phyloP scores from a whole-genome alignment of 2,888 invertebrate genomes.

The Rotaria sp. region DNA sequence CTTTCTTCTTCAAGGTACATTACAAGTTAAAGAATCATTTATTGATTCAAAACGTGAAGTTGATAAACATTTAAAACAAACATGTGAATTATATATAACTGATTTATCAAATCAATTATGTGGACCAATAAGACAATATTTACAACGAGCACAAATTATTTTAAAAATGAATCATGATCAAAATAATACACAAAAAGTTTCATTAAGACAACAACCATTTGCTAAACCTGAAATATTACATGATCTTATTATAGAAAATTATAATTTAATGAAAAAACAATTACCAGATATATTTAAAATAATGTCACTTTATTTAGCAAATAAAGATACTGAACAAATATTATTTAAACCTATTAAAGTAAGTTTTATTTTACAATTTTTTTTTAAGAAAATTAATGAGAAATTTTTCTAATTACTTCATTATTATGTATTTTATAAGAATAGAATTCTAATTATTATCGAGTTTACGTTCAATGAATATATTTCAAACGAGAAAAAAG shows the following conservation, averaged over 20 bases:
- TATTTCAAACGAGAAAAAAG: too few relatives aligned
- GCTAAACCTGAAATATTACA: slow-evolving; percentile 69
- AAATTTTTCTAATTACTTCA: too few relatives aligned
- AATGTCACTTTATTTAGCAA: slow-evolving; percentile 89
- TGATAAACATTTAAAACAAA: slow-evolving; percentile 77
- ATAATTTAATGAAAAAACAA: slow-evolving; percentile 70
- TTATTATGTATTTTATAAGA: too few relatives aligned
- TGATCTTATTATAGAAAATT: slow-evolving; percentile 68
- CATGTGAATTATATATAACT: slow-evolving; percentile 79
- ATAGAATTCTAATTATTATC: too few relatives aligned
- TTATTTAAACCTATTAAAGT: slow-evolving; percentile 85
- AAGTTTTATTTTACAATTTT: slow-evolving; percentile 45
- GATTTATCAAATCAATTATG: slow-evolving; percentile 63
- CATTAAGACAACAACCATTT: slow-evolving; percentile 61
- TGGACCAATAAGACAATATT: slow-evolving; percentile 31
- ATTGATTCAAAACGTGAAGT: slow-evolving; percentile 91
- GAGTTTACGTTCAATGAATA: too few relatives aligned
- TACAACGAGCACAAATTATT: slow-evolving; percentile 48
- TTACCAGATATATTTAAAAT: slow-evolving; percentile 74
- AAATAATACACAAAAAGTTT: slow-evolving; percentile 44
- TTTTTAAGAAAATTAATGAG: too few relatives aligned
- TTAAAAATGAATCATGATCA: slow-evolving; percentile 49
- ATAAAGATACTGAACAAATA: slow-evolving; percentile 91
- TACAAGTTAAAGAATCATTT: slow-evolving; percentile 71
- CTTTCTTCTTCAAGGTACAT: slow-evolving; percentile 61